phyloP scores from a whole-genome alignment of 2,113 vertebrate species.

The Prunella fulvescens region DNA sequence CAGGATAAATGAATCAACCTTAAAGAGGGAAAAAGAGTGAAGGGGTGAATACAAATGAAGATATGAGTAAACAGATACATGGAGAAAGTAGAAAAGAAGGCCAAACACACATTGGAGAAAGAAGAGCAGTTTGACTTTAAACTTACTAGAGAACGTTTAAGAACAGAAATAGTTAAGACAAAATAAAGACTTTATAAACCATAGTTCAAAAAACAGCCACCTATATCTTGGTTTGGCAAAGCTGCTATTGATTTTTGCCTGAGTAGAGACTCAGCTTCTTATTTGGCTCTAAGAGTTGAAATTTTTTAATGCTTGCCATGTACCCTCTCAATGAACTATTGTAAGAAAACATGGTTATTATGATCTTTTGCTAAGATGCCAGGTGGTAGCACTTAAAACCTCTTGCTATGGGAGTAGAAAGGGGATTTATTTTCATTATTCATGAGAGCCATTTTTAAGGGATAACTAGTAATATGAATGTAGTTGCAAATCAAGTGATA shows the following conservation, averaged over 20 bases:
- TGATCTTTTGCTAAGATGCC: conserved; percentile 65
- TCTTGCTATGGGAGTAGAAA: conserved; percentile 60
- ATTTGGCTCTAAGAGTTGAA: conserved; percentile 31
- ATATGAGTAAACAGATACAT: background rate
- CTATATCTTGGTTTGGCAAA: background rate
- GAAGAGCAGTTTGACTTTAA: background rate
- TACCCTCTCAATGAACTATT: conserved; percentile 60
- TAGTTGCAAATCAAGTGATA: conserved; percentile 40
- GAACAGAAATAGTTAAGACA: background rate
- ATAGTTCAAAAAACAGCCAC: background rate
- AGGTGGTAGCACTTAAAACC: conserved; percentile 66
- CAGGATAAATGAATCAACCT: conserved; percentile 3
- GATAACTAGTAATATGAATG: conserved; percentile 39
- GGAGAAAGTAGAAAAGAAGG: background rate
- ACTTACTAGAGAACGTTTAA: background rate
- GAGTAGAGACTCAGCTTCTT: background rate
- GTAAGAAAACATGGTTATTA: conserved; percentile 71
- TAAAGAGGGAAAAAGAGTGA: background rate
- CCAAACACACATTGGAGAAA: background rate
- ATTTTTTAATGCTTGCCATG: conserved; percentile 65
- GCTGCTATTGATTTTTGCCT: background rate
- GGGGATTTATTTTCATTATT: conserved; percentile 65
- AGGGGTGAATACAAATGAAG: background rate
- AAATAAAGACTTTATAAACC: background rate
- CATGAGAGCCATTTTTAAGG: conserved; percentile 53